phyloP scores from a whole-genome alignment of 1,140 invertebrate species.

The Ephestia elutella region DNA sequence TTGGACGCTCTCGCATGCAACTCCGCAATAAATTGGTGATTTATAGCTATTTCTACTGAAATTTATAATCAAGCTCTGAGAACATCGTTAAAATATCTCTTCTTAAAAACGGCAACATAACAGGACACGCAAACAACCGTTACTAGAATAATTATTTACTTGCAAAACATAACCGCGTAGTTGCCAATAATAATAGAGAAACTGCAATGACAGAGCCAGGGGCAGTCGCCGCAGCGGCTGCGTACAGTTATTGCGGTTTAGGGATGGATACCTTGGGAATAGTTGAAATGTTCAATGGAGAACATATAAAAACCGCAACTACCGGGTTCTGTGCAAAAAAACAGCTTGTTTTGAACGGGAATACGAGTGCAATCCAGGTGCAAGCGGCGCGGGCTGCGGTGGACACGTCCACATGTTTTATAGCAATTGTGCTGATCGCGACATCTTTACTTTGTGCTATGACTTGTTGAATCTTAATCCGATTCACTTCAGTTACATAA shows the following conservation, averaged over 20 bases:
- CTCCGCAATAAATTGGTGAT: not conserved
- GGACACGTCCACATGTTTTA: not conserved
- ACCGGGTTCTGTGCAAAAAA: slow-evolving; percentile 33
- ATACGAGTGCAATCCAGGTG: not conserved
- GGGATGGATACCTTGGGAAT: slow-evolving; percentile 43
- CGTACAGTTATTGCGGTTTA: slow-evolving; percentile 45
- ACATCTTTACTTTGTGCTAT: not conserved
- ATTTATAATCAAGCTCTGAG: slow-evolving; percentile 7
- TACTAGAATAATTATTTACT: slow-evolving; percentile 11
- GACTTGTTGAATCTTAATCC: not conserved
- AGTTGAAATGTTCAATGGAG: slow-evolving; percentile 30
- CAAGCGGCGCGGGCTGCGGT: not conserved
- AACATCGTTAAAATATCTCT: not conserved
- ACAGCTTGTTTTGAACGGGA: slow-evolving; percentile 25
- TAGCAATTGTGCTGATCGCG: not conserved
- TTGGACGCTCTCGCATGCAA: slow-evolving; percentile 7
- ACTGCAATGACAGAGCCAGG: slow-evolving; percentile 22
- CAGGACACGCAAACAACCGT: slow-evolving; percentile 8
- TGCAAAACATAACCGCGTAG: slow-evolving; percentile 16
- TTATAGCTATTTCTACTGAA: slow-evolving; percentile 11
- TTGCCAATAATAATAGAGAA: slow-evolving; percentile 37
- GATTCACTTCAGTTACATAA: no score
- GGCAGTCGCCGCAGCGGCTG: slow-evolving; percentile 34
- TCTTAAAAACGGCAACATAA: slow-evolving; percentile 15
- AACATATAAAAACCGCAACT: slow-evolving; percentile 38